These are phyloP conservation scores for Euspilapteryx auroguttella DNA, from an alignment of 2,888 invertebrate genomes.

Conservation along the genomic window DNA sequence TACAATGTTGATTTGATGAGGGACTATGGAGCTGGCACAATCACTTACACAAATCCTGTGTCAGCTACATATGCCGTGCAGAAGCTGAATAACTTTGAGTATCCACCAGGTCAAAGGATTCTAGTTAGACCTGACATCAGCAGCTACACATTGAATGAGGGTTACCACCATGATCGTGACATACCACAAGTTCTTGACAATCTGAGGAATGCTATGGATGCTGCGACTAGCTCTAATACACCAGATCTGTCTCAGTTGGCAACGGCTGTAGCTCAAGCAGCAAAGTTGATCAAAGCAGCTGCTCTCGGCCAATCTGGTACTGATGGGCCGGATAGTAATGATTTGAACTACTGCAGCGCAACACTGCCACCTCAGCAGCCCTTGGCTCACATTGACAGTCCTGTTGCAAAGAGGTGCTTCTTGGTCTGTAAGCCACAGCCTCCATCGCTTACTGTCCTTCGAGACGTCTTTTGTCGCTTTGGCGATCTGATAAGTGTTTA, in stretches of 20 bases:
- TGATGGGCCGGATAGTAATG: conserved; percentile 18
- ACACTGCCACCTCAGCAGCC: conserved; percentile 74
- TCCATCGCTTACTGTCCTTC: conserved; percentile 76
- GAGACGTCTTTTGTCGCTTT: conserved; percentile 89
- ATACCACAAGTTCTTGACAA: conserved; percentile 24
- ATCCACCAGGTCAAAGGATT: conserved; percentile 83
- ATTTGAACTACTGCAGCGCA: conserved; percentile 64
- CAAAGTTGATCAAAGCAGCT: conserved; percentile 71
- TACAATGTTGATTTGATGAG: conserved; percentile 47
- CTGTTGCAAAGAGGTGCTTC: conserved; percentile 68
- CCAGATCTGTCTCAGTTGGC: conserved; percentile 69
- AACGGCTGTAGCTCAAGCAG: conserved; percentile 78
- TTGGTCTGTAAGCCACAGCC: conserved; percentile 67
- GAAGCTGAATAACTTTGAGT: conserved; percentile 89
- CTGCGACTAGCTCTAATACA: conserved; percentile 16
- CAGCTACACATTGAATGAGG: conserved; percentile 17
- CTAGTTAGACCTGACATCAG: conserved; percentile 69
- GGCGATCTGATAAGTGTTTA: conserved; percentile 90
- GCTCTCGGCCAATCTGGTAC: conserved; percentile 25
- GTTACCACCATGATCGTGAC: conserved; percentile 17
- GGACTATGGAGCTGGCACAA: conserved; percentile 41
- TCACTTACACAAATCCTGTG: conserved; percentile 31
- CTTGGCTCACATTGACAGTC: conserved; percentile 67
- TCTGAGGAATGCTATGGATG: conserved; percentile 24
- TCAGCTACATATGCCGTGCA: conserved; percentile 71